Evolutionary conservation across 2,888 invertebrate species (phyloP), one percentile per base, ranked within the genome.

Genomic region (Acanthosepion esculentum): DNA sequence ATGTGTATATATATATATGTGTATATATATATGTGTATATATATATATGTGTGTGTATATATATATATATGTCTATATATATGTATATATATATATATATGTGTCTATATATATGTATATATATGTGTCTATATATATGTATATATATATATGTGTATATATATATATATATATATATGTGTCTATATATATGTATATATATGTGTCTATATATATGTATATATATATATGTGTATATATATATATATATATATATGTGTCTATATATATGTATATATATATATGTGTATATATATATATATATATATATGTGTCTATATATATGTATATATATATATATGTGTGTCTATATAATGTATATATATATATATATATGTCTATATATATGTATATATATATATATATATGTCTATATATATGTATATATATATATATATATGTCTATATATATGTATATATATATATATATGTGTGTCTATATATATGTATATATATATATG

Each of bases 141-240:
- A 23, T 91, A 91, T 91, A 91, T 91, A 23, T 91, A 91, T 91
- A 91, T 91, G 33, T 91, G 20, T 33, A 91, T 91, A 91, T 91
- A 91, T 23, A 91, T 91, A 91, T 23, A n/a, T n/a, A 10, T n/a
- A 10, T n/a, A 91, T 91, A 91, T 91, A 91, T 91, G 20, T 91
- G 20, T 33, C 8, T 23, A 91, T 23, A n/a, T n/a, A n/a, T 23
- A 91, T 91, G 91, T 91, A 91, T 33, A 91, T 91, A 91, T 91
- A 91, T 91, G 20, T 23, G 20, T 91, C 8, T 23, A 33, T 91
- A 23, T 8, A 2, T 91, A 26, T 91, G 26, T 91, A 26, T 91
- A 91, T 91, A 7, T 53, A 53, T 53, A 53, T 53, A 15, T 53
- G 15, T 53, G 15, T 53, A 53, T 15, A 53, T 53, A 53, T 6